phyloP scores from a whole-genome alignment of 2,113 vertebrate species.

The Emydocephalus ijimae region DNA sequence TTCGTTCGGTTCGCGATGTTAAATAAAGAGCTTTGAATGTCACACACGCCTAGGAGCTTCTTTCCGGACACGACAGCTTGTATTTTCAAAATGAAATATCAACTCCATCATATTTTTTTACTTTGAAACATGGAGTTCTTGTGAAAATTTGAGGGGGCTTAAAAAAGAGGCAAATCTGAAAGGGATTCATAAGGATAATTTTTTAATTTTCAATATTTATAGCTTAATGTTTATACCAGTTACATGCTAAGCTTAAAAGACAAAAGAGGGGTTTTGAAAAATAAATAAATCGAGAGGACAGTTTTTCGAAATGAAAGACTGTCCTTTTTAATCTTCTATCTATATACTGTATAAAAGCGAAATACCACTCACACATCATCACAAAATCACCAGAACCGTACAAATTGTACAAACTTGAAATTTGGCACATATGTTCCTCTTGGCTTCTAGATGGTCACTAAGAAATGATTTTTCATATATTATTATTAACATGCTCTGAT shows the following conservation, averaged over 20 bases:
- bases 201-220: neutral
- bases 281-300: neutral
- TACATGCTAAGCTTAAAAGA: neutral
- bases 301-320: neutral
- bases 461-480: too few relatives aligned
- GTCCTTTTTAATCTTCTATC: neutral
- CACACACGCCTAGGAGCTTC: too few relatives aligned
- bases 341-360: too few relatives aligned
- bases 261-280: neutral
- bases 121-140: neutral
- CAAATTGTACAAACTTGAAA: too few relatives aligned
- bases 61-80: too few relatives aligned
- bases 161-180: neutral
- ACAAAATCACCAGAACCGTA: too few relatives aligned
- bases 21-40: too few relatives aligned
- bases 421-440: too few relatives aligned
- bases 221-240: neutral
- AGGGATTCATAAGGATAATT: neutral
- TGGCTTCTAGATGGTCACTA: too few relatives aligned
- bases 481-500: too few relatives aligned
- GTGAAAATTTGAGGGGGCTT: neutral
- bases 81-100: neutral
- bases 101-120: neutral
- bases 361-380: too few relatives aligned
- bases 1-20: too few relatives aligned